A percentile compares a stretch with the other conserved stretches of the same genome.
These are phyloP conservation scores for Stegostoma tigrinum DNA, from an alignment of 2,113 vertebrate genomes.

Conservation along the genomic window DNA sequence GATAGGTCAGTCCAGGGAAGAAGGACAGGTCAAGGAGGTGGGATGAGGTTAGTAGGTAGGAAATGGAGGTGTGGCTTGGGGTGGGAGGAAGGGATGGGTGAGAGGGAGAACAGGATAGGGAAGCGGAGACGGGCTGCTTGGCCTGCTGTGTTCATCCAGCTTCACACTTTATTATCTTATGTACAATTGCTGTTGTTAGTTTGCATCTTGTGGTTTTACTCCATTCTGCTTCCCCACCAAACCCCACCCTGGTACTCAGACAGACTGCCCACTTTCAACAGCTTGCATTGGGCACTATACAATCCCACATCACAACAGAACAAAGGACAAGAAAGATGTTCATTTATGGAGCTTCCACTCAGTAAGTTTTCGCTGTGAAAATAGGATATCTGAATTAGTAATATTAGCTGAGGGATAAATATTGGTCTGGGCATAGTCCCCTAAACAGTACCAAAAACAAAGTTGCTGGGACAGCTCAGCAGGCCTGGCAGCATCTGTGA, in stretches of 20 bases:
- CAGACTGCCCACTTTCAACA: background rate
- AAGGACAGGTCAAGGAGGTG: too few relatives aligned
- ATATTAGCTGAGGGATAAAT: background rate
- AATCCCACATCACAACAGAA: background rate
- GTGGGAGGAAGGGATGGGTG: too few relatives aligned
- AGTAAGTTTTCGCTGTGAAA: background rate
- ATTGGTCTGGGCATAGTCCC: background rate
- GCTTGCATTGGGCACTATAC: background rate
- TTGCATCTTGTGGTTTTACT: background rate
- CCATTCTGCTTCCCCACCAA: background rate
- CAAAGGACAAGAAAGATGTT: background rate
- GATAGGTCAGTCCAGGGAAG: too few relatives aligned
- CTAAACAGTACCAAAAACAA: too few relatives aligned
- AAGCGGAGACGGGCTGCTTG: too few relatives aligned
- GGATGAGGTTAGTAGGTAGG: too few relatives aligned
- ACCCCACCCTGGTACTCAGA: background rate
- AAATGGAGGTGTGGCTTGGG: too few relatives aligned
- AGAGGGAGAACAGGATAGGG: too few relatives aligned
- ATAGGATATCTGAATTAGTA: background rate
- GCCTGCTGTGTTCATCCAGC: too few relatives aligned
- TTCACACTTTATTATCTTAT: too few relatives aligned
- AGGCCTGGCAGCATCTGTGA: too few relatives aligned
- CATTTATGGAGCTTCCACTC: background rate
- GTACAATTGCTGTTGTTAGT: background rate
- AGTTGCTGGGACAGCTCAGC: too few relatives aligned